Percentiles rank a stretch among this genome's conserved stretches.
Conservation (phyloP, 2,797 vertebrate species). For the Triplophysa yarkandensis region DNA sequence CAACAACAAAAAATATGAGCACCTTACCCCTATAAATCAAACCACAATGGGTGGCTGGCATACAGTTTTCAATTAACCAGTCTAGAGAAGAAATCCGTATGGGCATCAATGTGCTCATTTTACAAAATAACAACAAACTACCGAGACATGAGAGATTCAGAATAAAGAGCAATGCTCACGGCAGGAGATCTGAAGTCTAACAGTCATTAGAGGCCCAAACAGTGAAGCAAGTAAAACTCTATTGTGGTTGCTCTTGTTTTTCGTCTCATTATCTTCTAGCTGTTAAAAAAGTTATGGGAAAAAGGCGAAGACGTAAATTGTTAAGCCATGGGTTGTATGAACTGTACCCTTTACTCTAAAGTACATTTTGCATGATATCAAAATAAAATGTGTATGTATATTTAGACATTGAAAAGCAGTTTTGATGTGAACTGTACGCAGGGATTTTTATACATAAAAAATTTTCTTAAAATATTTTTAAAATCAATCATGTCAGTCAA, state of each 20-base stretch:
- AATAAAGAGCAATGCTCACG: not conserved
- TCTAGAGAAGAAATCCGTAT: not conserved
- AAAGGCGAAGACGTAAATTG: not conserved
- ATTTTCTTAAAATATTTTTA: too few relatives aligned
- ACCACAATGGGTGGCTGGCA: not conserved
- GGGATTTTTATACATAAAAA: too few relatives aligned
- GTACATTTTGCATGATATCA: too few relatives aligned
- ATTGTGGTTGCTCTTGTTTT: not conserved
- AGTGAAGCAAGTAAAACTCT: not conserved
- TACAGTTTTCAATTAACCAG: not conserved
- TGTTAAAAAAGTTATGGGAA: not conserved
- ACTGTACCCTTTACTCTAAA: not conserved
- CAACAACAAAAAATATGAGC: conserved; percentile 58
- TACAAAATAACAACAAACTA: not conserved
- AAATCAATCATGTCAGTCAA: too few relatives aligned
- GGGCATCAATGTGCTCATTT: not conserved
- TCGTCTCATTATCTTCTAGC: not conserved
- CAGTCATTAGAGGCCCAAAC: not conserved
- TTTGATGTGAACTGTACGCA: too few relatives aligned
- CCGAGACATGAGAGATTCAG: not conserved
- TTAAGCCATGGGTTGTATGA: not conserved
- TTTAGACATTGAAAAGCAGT: too few relatives aligned
- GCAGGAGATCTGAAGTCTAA: not conserved
- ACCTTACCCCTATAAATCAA: conserved; percentile 66
- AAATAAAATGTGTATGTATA: too few relatives aligned